phyloP scores from a whole-genome alignment of 2,797 vertebrate species.

The Ispidina lecontei region DNA sequence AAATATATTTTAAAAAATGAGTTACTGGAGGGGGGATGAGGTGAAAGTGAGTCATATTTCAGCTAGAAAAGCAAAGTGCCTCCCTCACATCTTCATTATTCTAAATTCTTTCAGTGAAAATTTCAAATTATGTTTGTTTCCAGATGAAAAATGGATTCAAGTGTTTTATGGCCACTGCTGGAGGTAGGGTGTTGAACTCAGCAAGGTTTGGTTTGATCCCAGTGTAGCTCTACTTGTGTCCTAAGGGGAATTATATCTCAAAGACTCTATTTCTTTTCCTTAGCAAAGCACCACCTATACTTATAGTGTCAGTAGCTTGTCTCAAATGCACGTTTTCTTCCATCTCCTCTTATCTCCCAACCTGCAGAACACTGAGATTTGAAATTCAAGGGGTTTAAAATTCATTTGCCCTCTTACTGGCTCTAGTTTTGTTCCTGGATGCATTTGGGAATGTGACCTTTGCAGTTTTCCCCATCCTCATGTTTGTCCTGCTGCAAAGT shows the following conservation, averaged over 20 bases:
- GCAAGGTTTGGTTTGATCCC: neutral
- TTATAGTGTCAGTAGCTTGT: neutral
- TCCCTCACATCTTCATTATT: neutral
- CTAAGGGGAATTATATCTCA: neutral
- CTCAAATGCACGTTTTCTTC: neutral
- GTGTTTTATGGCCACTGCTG: neutral
- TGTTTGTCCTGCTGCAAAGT: neutral
- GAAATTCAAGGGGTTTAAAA: neutral
- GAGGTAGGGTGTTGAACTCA: neutral
- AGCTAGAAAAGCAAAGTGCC: neutral
- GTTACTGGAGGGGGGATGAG: too few species aligned
- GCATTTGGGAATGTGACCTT: neutral
- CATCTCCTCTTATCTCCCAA: neutral
- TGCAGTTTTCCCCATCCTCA: neutral
- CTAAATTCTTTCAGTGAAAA: neutral
- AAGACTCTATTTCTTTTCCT: neutral
- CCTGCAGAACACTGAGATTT: neutral
- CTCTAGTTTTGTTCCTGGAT: neutral
- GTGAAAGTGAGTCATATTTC: neutral
- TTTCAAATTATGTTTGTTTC: neutral
- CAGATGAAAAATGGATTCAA: neutral
- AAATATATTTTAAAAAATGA: too few species aligned
- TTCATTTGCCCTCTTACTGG: neutral
- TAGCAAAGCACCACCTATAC: neutral
- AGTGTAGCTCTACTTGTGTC: neutral